These are phyloP conservation scores for Agrotis clavis DNA, from an alignment of 2,888 invertebrate genomes.

Conservation along the genomic window DNA sequence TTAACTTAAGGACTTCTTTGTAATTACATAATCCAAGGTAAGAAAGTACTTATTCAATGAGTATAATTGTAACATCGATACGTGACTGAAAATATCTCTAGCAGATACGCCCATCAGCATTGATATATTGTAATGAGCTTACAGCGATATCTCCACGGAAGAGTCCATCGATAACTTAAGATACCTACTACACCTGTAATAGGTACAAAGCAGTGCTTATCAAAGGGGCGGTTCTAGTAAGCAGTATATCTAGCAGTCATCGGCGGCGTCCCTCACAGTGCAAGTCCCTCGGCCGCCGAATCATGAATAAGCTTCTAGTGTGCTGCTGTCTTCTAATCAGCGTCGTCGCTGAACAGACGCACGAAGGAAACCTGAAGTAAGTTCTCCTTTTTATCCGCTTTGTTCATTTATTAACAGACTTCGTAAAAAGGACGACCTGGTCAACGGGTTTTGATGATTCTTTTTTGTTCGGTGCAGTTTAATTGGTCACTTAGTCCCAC, in stretches of 20 bases:
- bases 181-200: background rate
- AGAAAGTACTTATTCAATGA: background rate
- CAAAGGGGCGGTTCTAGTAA: slow-evolving; percentile 19
- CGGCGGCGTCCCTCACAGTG: slow-evolving; percentile 5
- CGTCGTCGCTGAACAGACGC: slow-evolving; percentile 29
- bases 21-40: background rate
- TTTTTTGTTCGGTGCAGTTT: too few species aligned
- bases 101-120: slow-evolving; percentile 4
- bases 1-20: too few species aligned
- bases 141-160: slow-evolving; percentile 1
- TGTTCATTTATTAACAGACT: background rate
- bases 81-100: background rate
- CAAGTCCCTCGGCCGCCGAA: slow-evolving; percentile 6
- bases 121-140: slow-evolving; percentile 5
- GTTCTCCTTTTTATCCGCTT: background rate
- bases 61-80: background rate
- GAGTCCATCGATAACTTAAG: slow-evolving; percentile 1
- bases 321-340: slow-evolving; percentile 41
- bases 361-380: slow-evolving; percentile 1
- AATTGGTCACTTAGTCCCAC: too few species aligned
- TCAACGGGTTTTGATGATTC: too few species aligned
- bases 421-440: background rate
- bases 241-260: slow-evolving; percentile 31
- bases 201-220: slow-evolving; percentile 20
- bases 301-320: slow-evolving; percentile 30